Conservation (phyloP, 2,888 invertebrate genomes). For the Drepana falcataria region DNA sequence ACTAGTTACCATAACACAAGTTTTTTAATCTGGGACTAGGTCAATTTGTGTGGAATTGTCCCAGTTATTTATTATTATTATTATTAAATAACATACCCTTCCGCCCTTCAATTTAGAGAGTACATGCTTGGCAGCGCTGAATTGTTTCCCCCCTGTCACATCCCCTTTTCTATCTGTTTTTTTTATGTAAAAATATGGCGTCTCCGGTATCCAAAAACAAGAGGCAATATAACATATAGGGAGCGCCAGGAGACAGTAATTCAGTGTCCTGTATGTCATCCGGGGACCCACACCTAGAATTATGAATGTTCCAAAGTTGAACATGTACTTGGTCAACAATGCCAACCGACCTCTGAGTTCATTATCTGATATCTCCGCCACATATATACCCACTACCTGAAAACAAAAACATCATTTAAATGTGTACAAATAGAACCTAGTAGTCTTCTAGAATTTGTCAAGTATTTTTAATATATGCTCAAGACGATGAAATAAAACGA, state of each 20-base stretch:
- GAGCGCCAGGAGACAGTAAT: slow-evolving; percentile 60
- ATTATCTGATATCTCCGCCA: slow-evolving; percentile 68
- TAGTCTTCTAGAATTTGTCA: no score
- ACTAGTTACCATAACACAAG: no score
- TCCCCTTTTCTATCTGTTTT: slow-evolving; percentile 62
- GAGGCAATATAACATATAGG: slow-evolving; percentile 62
- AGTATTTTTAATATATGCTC: no score
- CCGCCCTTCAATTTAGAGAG: not conserved
- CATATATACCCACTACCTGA: slow-evolving; percentile 66
- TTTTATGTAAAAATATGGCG: slow-evolving; percentile 78
- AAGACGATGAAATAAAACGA: no score
- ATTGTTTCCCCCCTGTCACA: slow-evolving; percentile 28
- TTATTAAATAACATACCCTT: not conserved
- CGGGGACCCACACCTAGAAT: slow-evolving; percentile 61
- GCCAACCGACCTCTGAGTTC: slow-evolving; percentile 59
- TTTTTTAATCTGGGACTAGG: no score
- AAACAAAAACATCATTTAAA: slow-evolving; percentile 11
- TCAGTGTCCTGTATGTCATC: slow-evolving; percentile 48
- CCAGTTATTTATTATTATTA: not conserved
- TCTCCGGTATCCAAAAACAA: slow-evolving; percentile 79
- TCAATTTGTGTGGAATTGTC: no score
- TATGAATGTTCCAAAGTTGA: slow-evolving; percentile 58
- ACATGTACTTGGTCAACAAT: slow-evolving; percentile 48
- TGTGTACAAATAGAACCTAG: no score
- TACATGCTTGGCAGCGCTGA: not conserved